Evolutionary conservation across 2,797 vertebrate species (phyloP), one percentile per base, ranked within the genome.

Genomic region (Anguilla marmorata): DNA sequence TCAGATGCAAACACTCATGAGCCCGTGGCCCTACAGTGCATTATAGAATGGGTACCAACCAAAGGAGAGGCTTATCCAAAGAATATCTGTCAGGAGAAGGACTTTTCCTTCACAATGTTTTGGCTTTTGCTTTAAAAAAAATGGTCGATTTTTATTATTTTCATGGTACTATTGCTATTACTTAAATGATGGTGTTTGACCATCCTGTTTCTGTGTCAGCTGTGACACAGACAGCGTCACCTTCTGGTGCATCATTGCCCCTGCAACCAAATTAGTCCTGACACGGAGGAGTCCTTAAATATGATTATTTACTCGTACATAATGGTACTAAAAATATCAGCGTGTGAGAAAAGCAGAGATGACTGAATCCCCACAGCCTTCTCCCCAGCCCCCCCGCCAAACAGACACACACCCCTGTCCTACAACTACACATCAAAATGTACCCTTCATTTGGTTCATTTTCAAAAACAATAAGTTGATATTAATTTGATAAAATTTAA

Each of bases 271-370:
- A n/a, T 69, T 27, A 69, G 66, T 9, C 66, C 66, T 63, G 66
- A 69, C 66, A 8, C 6, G 66, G 24, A 69, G 27, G 86, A 58
- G 50, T 86, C 86, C 86, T 79, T 86, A 86, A 79, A 74, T 72
- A 56, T 9, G 52, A 79, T 86, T 86, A 86, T 86, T 86, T 41
- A 54, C 86, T 72, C 33, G 50, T 19, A 84, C 50, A 56, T 84
- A 50, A 84, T 54, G 48, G 50, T 30, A 19, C 86, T 58, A 87
- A 87, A 87, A 87, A 87, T 80, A 80, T 69, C 69, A n/a, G 41
- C 16, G 74, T 80, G 50, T 56, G 52, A 87, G 7, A 66, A 6
- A 66, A 21, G 19, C 24, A 66, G 69, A 86, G 30, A 86, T 58
- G 37, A 58, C 54, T 33, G 63, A 66, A 21, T 72, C 66, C 66